phyloP scores from a whole-genome alignment of 2,888 invertebrate genomes.

The Microplitis manilae region DNA sequence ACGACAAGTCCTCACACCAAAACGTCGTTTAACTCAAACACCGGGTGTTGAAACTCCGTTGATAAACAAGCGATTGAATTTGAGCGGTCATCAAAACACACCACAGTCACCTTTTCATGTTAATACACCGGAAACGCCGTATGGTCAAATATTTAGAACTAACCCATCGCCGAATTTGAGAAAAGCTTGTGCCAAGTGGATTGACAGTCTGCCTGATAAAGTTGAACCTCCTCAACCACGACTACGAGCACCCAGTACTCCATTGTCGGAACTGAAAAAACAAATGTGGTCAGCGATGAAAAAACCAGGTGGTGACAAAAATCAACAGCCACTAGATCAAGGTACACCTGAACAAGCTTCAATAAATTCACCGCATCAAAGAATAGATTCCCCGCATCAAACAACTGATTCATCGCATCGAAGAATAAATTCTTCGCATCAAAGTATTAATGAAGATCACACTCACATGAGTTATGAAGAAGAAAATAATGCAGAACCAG shows the following conservation, averaged over 20 bases:
- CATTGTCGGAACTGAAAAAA: slow-evolving; percentile 67
- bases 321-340: not conserved
- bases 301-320: slow-evolving; percentile 45
- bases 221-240: slow-evolving; percentile 61
- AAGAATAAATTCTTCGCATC: not conserved
- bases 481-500: slow-evolving; percentile 14
- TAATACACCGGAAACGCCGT: slow-evolving; percentile 75
- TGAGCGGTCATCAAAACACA: slow-evolving; percentile 59
- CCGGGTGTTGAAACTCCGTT: slow-evolving; percentile 54
- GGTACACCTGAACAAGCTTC: not conserved
- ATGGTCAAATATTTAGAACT: slow-evolving; percentile 72
- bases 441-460: not conserved
- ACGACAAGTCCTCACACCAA: slow-evolving; percentile 57
- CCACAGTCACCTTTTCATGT: slow-evolving; percentile 71
- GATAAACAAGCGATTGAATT: slow-evolving; percentile 62
- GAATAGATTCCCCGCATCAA: not conserved
- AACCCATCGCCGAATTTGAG: slow-evolving; percentile 73
- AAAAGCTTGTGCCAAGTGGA: slow-evolving; percentile 73
- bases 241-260: slow-evolving; percentile 69
- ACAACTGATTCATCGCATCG: not conserved
- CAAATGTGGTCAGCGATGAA: slow-evolving; percentile 69
- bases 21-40: slow-evolving; percentile 51
- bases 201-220: slow-evolving; percentile 73
- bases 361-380: not conserved
- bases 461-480: slow-evolving; percentile 2